phyloP scores from a whole-genome alignment of 2,888 invertebrate genomes.

The Dasysyrphus albostriatus region DNA sequence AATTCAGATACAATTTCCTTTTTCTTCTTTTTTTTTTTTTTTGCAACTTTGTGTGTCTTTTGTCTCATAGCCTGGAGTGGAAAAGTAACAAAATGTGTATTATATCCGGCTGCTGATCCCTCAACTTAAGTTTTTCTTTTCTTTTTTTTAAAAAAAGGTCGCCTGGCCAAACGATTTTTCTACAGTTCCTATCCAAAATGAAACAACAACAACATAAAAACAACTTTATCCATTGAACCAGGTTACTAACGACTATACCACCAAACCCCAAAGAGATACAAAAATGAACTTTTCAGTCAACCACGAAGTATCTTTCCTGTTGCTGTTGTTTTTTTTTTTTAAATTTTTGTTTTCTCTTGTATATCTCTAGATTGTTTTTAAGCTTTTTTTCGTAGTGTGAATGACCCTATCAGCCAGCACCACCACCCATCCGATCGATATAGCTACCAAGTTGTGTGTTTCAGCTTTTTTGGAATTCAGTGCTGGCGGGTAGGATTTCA shows the following conservation, averaged over 20 bases:
- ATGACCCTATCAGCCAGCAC: constrained; percentile 54
- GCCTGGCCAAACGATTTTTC: constrained; percentile 21
- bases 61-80: constrained; percentile 5
- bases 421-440: constrained; percentile 57
- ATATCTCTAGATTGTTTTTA: constrained; percentile 24
- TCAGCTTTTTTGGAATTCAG: constrained; percentile 34
- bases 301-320: constrained; percentile 22
- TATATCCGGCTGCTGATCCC: constrained; percentile 11
- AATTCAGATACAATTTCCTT: neutral
- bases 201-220: neutral
- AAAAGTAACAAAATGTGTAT: constrained; percentile 18
- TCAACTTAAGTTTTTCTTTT: neutral
- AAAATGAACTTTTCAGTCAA: constrained; percentile 8
- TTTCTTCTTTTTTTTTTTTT: neutral
- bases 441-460: constrained; percentile 55
- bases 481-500: constrained; percentile 12
- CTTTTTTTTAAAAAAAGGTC: constrained; percentile 16
- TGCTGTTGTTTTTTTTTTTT: neutral
- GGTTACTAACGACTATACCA: neutral
- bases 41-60: constrained; percentile 7
- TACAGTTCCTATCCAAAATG: neutral
- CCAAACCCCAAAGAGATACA: neutral
- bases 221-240: constrained; percentile 19
- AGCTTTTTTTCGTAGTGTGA: constrained; percentile 68
- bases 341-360: neutral